A percentile compares a stretch with the other conserved stretches of the same genome.
These are phyloP conservation scores for Lapara coniferarum DNA, from an alignment of 2,888 invertebrate species.

Conservation along the genomic window DNA sequence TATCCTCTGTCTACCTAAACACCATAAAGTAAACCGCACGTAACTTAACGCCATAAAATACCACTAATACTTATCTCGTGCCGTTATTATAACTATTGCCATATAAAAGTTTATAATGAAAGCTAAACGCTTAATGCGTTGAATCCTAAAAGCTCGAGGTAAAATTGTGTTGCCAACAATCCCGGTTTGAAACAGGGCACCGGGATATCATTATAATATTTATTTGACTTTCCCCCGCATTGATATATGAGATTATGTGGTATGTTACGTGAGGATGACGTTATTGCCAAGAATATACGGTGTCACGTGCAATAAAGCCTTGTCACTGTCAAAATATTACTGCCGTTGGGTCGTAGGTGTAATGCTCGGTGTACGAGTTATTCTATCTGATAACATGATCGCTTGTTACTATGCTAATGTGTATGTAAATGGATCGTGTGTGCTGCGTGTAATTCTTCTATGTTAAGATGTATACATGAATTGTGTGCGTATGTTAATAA, in stretches of 20 bases:
- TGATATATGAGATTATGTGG: conserved; percentile 62
- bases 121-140: not conserved
- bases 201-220: conserved; percentile 45
- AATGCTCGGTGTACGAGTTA: conserved; percentile 33
- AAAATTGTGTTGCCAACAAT: conserved; percentile 16
- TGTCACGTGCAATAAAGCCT: conserved; percentile 44
- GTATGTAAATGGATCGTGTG: conserved; percentile 29
- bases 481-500: too few relatives aligned
- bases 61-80: not conserved
- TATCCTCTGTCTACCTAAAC: not conserved
- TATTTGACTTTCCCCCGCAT: conserved; percentile 58
- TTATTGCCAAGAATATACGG: conserved; percentile 49
- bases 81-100: not conserved
- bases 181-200: conserved; percentile 13
- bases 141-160: not conserved
- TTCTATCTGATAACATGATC: conserved; percentile 17
- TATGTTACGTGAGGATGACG: conserved; percentile 55
- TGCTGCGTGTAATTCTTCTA: conserved; percentile 11
- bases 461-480: not conserved
- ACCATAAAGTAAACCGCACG: not conserved
- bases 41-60: conserved; percentile 6
- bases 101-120: not conserved
- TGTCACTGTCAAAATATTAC: conserved; percentile 51
- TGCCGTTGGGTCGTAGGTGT: conserved; percentile 34
- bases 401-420: conserved; percentile 25